Evolutionary conservation across 2,888 invertebrate species (phyloP).

Genomic region (Andrena haemorrhoa): DNA sequence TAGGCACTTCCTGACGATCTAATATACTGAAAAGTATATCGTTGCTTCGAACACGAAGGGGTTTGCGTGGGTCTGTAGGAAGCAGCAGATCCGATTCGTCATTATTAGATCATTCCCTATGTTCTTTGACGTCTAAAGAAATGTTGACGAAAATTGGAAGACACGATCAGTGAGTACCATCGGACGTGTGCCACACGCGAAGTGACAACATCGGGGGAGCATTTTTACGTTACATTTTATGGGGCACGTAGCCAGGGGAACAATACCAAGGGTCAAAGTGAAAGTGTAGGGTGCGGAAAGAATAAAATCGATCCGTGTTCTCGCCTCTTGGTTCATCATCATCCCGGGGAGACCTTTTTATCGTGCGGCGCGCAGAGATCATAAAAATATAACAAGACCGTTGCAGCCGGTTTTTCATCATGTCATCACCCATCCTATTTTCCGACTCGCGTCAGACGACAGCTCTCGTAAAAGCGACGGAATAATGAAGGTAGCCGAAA

Average conservation of each 20-base stretch:
- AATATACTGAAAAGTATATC: neutral
- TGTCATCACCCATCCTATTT: conserved; percentile 50
- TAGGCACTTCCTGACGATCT: too few relatives aligned
- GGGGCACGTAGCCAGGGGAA: too few relatives aligned
- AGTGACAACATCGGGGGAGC: too few relatives aligned
- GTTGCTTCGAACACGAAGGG: neutral
- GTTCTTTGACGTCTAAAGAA: neutral
- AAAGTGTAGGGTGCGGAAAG: conserved; percentile 9
- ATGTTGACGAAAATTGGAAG: neutral
- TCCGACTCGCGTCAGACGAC: conserved; percentile 27
- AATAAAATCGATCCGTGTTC: conserved; percentile 37
- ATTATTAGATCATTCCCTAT: conserved; percentile 21
- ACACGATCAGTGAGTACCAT: neutral
- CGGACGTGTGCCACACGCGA: too few relatives aligned
- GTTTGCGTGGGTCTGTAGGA: conserved; percentile 9
- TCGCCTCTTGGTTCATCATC: conserved; percentile 39
- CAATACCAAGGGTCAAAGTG: too few relatives aligned
- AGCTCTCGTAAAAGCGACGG: conserved; percentile 32
- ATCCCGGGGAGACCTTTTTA: conserved; percentile 23
- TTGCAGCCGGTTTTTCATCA: conserved; percentile 41
- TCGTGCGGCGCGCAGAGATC: conserved; percentile 44
- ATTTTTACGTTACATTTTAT: too few relatives aligned
- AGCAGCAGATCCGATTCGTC: conserved; percentile 30
- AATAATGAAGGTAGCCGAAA: conserved; percentile 36
- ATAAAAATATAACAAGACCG: conserved; percentile 60